phyloP scores from a whole-genome alignment of 2,888 invertebrate genomes.

The Caenorhabditis becei region DNA sequence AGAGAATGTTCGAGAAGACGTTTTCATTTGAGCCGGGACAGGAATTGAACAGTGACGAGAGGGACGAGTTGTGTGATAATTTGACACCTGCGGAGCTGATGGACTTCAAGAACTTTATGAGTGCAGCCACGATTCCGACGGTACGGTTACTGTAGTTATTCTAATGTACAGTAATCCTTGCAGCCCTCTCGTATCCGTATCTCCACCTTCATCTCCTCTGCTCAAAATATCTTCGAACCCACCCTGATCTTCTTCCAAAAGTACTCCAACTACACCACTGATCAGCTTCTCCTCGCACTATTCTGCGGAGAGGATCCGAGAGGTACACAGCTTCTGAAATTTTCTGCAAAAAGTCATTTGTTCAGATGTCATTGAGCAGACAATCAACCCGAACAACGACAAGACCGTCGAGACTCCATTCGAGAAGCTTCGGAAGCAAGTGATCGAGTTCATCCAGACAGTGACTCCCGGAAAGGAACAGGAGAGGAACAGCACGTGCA shows the following conservation, averaged over 20 bases:
- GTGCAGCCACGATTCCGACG: conserved; percentile 37
- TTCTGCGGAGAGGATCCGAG: conserved; percentile 65
- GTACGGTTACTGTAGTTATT: conserved; percentile 15
- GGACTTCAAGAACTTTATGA: conserved; percentile 25
- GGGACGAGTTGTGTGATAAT: conserved; percentile 45
- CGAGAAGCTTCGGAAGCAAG: conserved; percentile 58
- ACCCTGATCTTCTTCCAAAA: conserved; percentile 43
- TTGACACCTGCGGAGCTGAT: conserved; percentile 28
- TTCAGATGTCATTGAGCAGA: conserved; percentile 35
- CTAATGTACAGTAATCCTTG: not conserved
- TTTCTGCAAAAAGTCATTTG: not conserved
- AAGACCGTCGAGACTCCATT: conserved; percentile 62
- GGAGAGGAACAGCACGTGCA: conserved; percentile 62
- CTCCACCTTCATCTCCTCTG: conserved; percentile 30
- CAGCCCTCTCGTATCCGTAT: conserved; percentile 30
- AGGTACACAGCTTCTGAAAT: conserved; percentile 9
- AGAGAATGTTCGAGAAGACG: conserved; percentile 40
- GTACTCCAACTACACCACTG: conserved; percentile 39
- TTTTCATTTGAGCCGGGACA: conserved; percentile 39
- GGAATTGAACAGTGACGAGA: conserved; percentile 33
- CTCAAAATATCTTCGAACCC: conserved; percentile 48
- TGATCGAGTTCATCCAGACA: conserved; percentile 62
- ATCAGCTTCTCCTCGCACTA: conserved; percentile 44
- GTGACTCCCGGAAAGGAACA: conserved; percentile 65
- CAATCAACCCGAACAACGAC: conserved; percentile 49